These are phyloP conservation scores for Caenorhabditis remanei DNA, from an alignment of 1,140 invertebrate species.

Conservation along the genomic window DNA sequence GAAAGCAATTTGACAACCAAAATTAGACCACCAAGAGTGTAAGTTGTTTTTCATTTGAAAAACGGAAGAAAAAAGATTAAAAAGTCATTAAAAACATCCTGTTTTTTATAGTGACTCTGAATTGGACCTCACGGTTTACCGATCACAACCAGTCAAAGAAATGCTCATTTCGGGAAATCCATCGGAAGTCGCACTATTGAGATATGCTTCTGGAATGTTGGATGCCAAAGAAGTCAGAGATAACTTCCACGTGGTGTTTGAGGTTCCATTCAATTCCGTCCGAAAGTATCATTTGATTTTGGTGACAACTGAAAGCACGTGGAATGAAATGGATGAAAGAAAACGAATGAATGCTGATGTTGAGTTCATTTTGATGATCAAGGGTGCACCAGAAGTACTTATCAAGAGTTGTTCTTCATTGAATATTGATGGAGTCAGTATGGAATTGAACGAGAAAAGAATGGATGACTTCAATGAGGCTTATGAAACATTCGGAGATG, in stretches of 20 bases:
- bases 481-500: constrained; percentile 71
- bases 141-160: constrained; percentile 56
- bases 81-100: not conserved
- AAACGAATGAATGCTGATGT: constrained; percentile 58
- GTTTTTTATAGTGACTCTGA: constrained; percentile 54
- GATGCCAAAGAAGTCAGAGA: constrained; percentile 61
- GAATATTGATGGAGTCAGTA: constrained; percentile 62
- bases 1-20: constrained; percentile 62
- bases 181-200: constrained; percentile 70
- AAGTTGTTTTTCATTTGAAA: not conserved
- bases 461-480: constrained; percentile 70
- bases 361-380: constrained; percentile 72
- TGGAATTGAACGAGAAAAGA: constrained; percentile 64
- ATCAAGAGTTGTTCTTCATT: constrained; percentile 69
- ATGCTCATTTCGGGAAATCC: constrained; percentile 69
- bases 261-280: constrained; percentile 76
- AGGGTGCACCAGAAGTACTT: constrained; percentile 74
- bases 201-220: constrained; percentile 65
- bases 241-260: constrained; percentile 72
- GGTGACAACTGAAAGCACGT: constrained; percentile 40
- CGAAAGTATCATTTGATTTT: constrained; percentile 75
- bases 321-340: constrained; percentile 40
- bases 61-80: not conserved
- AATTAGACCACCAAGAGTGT: constrained; percentile 40
- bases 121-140: constrained; percentile 46